Evolutionary conservation across 2,797 vertebrate genomes (phyloP).

Genomic region (Alectoris magna): DNA sequence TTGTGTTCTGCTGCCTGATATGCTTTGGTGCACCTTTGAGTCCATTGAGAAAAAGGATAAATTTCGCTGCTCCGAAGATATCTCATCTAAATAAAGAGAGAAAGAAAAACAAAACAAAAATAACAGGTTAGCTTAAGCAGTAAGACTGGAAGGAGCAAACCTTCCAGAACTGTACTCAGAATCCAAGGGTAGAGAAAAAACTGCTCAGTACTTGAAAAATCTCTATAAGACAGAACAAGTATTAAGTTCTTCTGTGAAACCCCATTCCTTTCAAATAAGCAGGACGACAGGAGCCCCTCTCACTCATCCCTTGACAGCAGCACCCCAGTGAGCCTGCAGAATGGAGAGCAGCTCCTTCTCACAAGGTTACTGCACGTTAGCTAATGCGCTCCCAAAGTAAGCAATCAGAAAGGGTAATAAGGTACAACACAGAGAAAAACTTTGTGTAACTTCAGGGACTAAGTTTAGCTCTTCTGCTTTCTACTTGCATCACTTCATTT

Average conservation of each 20-base stretch:
- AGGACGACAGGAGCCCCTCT: background rate
- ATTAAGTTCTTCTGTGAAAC: background rate
- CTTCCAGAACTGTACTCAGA: background rate
- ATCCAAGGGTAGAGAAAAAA: background rate
- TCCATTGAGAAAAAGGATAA: constrained; percentile 49
- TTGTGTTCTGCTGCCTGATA: constrained; percentile 42
- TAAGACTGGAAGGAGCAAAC: rapidly evolving
- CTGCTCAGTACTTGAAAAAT: background rate
- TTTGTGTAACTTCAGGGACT: background rate
- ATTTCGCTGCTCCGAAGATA: constrained; percentile 54
- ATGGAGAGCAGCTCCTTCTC: background rate
- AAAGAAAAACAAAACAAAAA: constrained; percentile 26
- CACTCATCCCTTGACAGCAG: rapidly evolving
- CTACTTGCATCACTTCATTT: background rate
- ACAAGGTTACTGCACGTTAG: background rate
- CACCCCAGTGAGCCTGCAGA: rapidly evolving
- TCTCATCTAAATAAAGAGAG: constrained; percentile 58
- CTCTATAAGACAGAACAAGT: background rate
- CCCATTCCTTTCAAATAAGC: background rate
- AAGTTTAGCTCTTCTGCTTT: background rate
- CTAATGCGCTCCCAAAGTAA: background rate
- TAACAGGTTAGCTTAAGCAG: background rate
- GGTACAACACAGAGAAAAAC: background rate
- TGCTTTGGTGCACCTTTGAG: constrained; percentile 31
- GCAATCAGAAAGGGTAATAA: background rate